Evolutionary conservation across 30 jellyfish, hydroid and myxozoan genomes (phyloP).

Genomic region (Cassiopea andromeda): DNA sequence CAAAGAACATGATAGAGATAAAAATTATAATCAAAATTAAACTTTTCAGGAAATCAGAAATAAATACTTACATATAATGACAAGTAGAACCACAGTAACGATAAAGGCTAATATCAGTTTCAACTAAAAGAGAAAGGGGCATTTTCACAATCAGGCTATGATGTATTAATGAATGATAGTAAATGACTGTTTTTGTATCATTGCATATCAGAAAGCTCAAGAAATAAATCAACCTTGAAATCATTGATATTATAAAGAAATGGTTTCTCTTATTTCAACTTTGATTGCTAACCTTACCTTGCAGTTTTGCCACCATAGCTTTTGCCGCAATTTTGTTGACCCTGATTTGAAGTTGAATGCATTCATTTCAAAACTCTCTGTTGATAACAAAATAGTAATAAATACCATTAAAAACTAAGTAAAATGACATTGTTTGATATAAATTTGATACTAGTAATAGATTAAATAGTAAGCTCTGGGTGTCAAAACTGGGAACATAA

Average conservation of each 20-base stretch:
- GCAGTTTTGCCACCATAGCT: conserved; percentile 97
- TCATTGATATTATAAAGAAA: too few relatives aligned
- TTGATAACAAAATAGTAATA: not conserved
- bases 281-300: conserved; percentile 52
- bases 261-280: too few relatives aligned
- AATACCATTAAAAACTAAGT: not conserved
- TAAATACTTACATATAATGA: conserved; percentile 75
- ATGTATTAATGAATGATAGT: not conserved
- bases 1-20: not conserved
- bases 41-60: not conserved
- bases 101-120: conserved; percentile 78
- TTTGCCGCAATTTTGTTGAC: conserved; percentile 83
- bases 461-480: too few relatives aligned
- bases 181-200: not conserved
- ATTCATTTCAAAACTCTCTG: conserved; percentile 98
- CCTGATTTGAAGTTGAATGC: conserved; percentile 91
- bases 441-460: too few relatives aligned
- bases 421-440: too few relatives aligned
- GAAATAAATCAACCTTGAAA: too few relatives aligned
- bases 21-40: not conserved
- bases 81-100: conserved; percentile 69
- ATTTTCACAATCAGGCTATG: not conserved
- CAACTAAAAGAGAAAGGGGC: conserved; percentile 44
- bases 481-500: too few relatives aligned
- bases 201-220: too few relatives aligned